phyloP scores from a whole-genome alignment of 2,797 vertebrate species.

The Rhincodon typus region DNA sequence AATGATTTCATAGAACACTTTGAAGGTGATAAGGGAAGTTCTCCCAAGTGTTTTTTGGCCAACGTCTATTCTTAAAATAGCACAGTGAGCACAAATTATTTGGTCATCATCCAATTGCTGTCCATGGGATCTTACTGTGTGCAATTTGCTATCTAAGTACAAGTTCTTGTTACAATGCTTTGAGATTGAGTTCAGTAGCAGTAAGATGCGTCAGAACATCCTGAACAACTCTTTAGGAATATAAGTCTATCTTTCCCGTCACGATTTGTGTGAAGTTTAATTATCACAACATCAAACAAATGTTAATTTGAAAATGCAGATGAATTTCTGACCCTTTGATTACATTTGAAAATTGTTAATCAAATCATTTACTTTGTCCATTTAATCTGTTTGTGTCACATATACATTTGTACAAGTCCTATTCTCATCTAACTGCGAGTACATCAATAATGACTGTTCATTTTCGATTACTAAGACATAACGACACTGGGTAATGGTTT shows the following conservation, averaged over 20 bases:
- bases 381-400: slow-evolving; percentile 25
- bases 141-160: too few species aligned
- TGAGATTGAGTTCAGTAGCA: background rate
- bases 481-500: background rate
- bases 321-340: background rate
- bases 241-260: background rate
- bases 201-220: background rate
- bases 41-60: background rate
- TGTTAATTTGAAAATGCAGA: slow-evolving; percentile 7
- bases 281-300: slow-evolving; percentile 9
- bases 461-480: slow-evolving; percentile 16
- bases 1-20: background rate
- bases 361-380: slow-evolving; percentile 10
- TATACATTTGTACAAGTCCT: background rate
- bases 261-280: background rate
- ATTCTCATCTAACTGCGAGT: background rate
- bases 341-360: background rate
- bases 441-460: background rate
- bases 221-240: background rate
- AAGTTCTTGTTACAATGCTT: too few species aligned
- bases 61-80: background rate
- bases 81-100: background rate
- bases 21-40: background rate
- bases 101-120: background rate
- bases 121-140: background rate